These are phyloP conservation scores for Gastrophysa polygoni DNA, from an alignment of 2,888 invertebrate species.

Conservation along the genomic window DNA sequence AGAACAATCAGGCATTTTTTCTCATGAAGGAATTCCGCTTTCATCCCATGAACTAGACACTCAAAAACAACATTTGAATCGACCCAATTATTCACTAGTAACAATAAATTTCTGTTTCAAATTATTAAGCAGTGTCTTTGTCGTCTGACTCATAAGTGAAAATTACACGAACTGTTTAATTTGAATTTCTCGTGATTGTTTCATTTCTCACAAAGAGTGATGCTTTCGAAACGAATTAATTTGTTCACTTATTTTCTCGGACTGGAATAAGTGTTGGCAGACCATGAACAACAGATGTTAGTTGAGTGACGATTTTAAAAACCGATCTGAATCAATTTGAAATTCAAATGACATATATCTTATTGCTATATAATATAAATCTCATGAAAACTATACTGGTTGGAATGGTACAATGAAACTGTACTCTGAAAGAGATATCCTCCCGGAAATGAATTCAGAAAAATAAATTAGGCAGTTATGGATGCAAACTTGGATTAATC, in stretches of 20 bases:
- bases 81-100: background rate
- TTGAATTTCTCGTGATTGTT: constrained; percentile 11
- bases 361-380: too few relatives aligned
- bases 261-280: background rate
- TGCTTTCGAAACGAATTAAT: constrained; percentile 5
- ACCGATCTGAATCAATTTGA: too few relatives aligned
- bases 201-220: background rate
- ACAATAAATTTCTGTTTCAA: background rate
- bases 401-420: too few relatives aligned
- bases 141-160: background rate
- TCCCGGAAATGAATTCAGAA: too few relatives aligned
- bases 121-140: background rate
- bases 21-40: background rate
- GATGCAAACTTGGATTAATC: too few relatives aligned
- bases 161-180: background rate
- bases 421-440: too few relatives aligned
- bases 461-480: too few relatives aligned
- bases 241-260: background rate
- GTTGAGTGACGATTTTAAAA: too few relatives aligned
- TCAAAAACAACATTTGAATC: background rate
- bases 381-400: too few relatives aligned
- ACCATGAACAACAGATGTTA: too few relatives aligned
- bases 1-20: background rate
- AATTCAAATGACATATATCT: too few relatives aligned
- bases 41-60: background rate